Conservation (phyloP, 1,140 invertebrate genomes). For the Galleria mellonella region DNA sequence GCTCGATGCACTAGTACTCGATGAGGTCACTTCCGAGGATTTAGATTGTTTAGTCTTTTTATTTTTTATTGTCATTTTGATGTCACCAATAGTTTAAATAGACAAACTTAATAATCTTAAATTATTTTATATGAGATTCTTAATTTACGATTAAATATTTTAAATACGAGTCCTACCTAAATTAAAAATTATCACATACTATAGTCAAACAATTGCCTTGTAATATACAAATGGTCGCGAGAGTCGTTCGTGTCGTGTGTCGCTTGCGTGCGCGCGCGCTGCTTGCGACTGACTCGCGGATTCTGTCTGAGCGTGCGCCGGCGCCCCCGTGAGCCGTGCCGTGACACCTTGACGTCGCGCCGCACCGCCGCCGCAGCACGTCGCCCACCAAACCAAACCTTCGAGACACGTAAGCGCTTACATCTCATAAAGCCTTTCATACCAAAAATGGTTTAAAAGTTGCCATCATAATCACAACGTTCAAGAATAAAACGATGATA, state of each 20-base stretch:
- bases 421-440: constrained; percentile 57
- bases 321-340: constrained; percentile 34
- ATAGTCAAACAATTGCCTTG: constrained; percentile 58
- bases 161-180: constrained; percentile 18
- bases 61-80: constrained; percentile 73
- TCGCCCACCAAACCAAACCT: constrained; percentile 53
- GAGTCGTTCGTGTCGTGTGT: constrained; percentile 68
- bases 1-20: constrained; percentile 49
- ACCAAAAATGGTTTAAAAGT: constrained; percentile 65
- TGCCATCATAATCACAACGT: constrained; percentile 1
- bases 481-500: constrained; percentile 32
- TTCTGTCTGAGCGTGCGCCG: constrained; percentile 29
- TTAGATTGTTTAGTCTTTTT: constrained; percentile 71
- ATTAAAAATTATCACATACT: constrained; percentile 52
- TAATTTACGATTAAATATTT: constrained; percentile 55
- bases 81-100: constrained; percentile 36
- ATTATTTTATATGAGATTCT: constrained; percentile 55
- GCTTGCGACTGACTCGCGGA: constrained; percentile 57
- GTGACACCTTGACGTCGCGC: constrained; percentile 41
- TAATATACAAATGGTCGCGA: constrained; percentile 43
- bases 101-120: constrained; percentile 13
- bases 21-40: constrained; percentile 52
- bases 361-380: constrained; percentile 7
- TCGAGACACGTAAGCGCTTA: constrained; percentile 67
- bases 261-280: constrained; percentile 53